Evolutionary conservation across 1,140 invertebrate species (phyloP), one percentile per base, ranked within the genome.

Genomic region (Lepidurus packardi): DNA sequence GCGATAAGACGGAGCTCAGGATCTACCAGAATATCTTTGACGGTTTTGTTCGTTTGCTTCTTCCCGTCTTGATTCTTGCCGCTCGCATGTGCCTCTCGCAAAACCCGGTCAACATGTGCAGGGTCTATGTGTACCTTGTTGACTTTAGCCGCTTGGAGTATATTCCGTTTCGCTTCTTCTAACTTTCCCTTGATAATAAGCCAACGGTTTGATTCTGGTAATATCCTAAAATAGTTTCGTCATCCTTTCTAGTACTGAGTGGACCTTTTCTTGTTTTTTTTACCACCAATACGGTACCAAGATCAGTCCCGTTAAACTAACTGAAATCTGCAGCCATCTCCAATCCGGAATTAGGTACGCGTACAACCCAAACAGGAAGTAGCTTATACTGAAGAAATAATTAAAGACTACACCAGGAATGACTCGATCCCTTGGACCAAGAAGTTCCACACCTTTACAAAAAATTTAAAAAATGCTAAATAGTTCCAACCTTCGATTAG

Each of bases 201-300:
- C 85, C 86, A 87, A 7, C 85, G 81, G 5, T 85, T 82, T 25
- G 86, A 87, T 80, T 87, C 85, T 7, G 86, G 86, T 16, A 87
- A 25, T 11, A 77, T 42, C 73, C 76, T 43, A 41, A 45, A 2
- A 1, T 4, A 16, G 5, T 47, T n/a, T 4, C 5, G 16, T 65
- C 7, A 65, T 1, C 1, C 7, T 9, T 7, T 11, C 16, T 21
- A 1, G 8, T 65, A 16, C 16, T 1, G 21, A 65, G 21, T 16
- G 1, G 21, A 65, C 25, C 25, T 25, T 25, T 25, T 1, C 25
- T 0, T n/a, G n/a, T n/a, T n/a, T 21, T 16, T 16, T 13, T 16
- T 80, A 85, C 84, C 82, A 85, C 79, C 80, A 82, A 79, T 83
- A 85, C 13, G 80, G 41, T 13, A 83, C 34, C n/a, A 84, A 79